phyloP scores from a whole-genome alignment of 2,797 vertebrate genomes.

The Diglossa cyanea region DNA sequence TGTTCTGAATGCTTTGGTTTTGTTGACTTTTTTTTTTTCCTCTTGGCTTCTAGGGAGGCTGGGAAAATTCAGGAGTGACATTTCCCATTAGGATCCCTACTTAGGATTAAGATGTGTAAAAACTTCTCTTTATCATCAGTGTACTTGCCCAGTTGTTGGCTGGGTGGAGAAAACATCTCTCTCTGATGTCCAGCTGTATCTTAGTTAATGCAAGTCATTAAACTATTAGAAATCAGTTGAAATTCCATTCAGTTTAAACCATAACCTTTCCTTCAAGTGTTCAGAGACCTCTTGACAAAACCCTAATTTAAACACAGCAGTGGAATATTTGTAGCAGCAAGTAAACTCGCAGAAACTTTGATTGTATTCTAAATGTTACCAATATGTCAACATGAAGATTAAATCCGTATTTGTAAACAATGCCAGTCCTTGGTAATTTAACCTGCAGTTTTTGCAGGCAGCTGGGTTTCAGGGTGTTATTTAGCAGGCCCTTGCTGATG shows the following conservation, averaged over 20 bases:
- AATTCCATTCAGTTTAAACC: not conserved
- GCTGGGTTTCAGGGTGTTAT: not conserved
- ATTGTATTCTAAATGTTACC: not conserved
- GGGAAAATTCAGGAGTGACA: rapidly evolving
- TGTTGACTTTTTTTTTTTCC: not conserved
- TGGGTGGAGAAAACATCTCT: rapidly evolving
- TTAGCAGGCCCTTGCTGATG: not conserved
- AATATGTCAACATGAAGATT: not conserved
- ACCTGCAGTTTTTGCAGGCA: not conserved
- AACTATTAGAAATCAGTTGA: not conserved
- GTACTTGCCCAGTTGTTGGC: not conserved
- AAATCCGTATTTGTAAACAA: not conserved
- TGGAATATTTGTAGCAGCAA: not conserved
- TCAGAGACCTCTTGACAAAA: not conserved
- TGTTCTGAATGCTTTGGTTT: not conserved
- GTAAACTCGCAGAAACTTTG: not conserved
- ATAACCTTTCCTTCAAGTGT: not conserved
- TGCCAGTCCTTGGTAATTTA: not conserved
- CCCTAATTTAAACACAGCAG: not conserved
- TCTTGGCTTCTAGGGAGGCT: not conserved
- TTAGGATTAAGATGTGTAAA: not conserved
- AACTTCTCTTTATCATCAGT: not conserved
- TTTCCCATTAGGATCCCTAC: not conserved
- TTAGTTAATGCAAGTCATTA: not conserved
- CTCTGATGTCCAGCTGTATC: not conserved